These are phyloP conservation scores for Aspiorhynchus laticeps DNA, from an alignment of 2,113 vertebrate species.

Conservation along the genomic window DNA sequence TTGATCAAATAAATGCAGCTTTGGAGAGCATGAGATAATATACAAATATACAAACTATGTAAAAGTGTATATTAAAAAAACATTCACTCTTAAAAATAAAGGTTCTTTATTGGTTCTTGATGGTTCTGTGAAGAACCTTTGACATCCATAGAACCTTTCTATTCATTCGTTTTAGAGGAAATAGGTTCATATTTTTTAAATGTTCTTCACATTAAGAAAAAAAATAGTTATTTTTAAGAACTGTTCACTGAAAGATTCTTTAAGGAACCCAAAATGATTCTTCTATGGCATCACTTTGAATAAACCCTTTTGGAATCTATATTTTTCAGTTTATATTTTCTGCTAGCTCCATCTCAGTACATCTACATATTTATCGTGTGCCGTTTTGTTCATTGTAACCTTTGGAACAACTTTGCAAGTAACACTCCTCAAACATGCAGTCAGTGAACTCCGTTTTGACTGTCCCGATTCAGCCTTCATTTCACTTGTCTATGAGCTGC, in stretches of 20 bases:
- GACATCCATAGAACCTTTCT: neutral
- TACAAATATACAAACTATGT: no score
- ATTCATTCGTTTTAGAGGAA: no score
- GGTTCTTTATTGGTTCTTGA: neutral
- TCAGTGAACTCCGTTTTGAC: neutral
- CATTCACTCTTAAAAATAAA: neutral
- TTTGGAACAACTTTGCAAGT: neutral
- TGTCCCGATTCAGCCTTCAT: constrained; percentile 6
- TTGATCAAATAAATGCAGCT: neutral
- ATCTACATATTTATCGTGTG: neutral
- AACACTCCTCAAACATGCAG: neutral
- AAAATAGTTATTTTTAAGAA: no score
- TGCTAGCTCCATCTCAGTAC: neutral
- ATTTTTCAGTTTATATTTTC: neutral
- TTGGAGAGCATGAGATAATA: no score
- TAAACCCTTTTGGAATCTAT: neutral
- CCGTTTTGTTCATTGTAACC: neutral
- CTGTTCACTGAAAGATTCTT: neutral
- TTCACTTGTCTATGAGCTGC: constrained; percentile 15
- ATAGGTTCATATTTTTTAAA: no score
- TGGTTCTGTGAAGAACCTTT: no score
- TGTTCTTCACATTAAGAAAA: no score
- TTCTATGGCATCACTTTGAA: neutral
- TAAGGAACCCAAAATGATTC: neutral
- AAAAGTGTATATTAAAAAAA: neutral